These are phyloP conservation scores for Chydorus sphaericus DNA, from an alignment of 2,888 invertebrate species.

Conservation along the genomic window DNA sequence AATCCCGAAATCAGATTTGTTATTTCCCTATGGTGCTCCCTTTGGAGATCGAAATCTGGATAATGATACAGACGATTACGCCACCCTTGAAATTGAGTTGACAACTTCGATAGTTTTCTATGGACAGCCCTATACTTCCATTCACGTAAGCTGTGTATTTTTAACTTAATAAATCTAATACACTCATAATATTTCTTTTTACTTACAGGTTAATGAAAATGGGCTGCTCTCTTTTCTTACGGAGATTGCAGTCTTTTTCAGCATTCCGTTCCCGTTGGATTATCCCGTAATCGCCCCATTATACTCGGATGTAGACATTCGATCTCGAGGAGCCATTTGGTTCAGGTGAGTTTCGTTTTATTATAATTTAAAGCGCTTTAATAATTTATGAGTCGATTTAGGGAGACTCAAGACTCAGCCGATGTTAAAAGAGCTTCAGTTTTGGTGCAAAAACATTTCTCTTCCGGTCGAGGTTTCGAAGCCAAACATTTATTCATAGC, in stretches of 20 bases:
- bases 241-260: slow-evolving; percentile 72
- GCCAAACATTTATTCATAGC: slow-evolving; percentile 67
- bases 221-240: slow-evolving; percentile 78
- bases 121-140: slow-evolving; percentile 52
- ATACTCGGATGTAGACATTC: slow-evolving; percentile 79
- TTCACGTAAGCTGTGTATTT: slow-evolving; percentile 57
- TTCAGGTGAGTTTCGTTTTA: slow-evolving; percentile 35
- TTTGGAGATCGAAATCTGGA: slow-evolving; percentile 36
- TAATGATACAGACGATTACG: slow-evolving; percentile 39
- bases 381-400: too few species aligned
- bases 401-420: slow-evolving; percentile 23
- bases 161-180: neutral
- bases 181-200: slow-evolving; percentile 17
- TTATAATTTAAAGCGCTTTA: neutral
- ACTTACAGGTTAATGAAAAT: slow-evolving; percentile 69
- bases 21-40: slow-evolving; percentile 43
- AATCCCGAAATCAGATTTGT: slow-evolving; percentile 28
- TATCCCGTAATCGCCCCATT: slow-evolving; percentile 81
- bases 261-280: slow-evolving; percentile 74
- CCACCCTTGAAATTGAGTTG: slow-evolving; percentile 48
- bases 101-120: slow-evolving; percentile 64
- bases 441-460: slow-evolving; percentile 56
- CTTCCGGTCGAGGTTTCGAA: slow-evolving; percentile 51
- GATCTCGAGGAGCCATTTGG: slow-evolving; percentile 52
- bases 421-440: slow-evolving; percentile 41